These are phyloP conservation scores for Scophthalmus maximus DNA, from an alignment of 2,113 vertebrate species.

Conservation along the genomic window DNA sequence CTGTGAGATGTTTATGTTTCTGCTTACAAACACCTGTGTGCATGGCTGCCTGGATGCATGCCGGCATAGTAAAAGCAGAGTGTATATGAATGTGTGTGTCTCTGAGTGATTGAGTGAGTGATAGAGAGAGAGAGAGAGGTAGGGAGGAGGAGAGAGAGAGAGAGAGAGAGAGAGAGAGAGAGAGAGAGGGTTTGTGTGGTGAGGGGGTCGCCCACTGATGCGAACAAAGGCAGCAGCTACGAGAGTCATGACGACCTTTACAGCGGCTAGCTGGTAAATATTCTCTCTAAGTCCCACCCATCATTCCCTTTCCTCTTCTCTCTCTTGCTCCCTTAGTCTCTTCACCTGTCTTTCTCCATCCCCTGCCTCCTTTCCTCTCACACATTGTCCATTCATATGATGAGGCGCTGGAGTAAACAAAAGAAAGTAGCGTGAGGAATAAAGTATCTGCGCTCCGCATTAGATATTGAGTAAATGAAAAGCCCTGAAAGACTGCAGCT, in stretches of 20 bases:
- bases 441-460: constrained; percentile 18
- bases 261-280: constrained; percentile 36
- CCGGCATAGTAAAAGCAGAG: background rate
- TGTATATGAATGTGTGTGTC: constrained; percentile 8
- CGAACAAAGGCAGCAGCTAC: constrained; percentile 62
- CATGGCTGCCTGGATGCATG: constrained; percentile 1
- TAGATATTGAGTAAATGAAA: constrained; percentile 34
- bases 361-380: background rate
- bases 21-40: too few relatives aligned
- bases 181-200: background rate
- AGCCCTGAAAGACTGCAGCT: constrained; percentile 12
- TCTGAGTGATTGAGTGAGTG: background rate
- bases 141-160: background rate
- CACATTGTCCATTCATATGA: constrained; percentile 17
- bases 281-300: constrained; percentile 2
- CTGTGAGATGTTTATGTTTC: constrained; percentile 43
- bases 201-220: constrained; percentile 37
- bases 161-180: background rate
- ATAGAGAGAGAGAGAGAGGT: background rate
- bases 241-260: constrained; percentile 54
- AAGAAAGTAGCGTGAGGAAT: constrained; percentile 21
- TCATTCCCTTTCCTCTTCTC: background rate
- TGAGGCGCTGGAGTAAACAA: constrained; percentile 40
- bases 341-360: constrained; percentile 1
- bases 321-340: background rate